Evolutionary conservation across 2,888 invertebrate species (phyloP).

Genomic region (Yponomeuta malinellus): DNA sequence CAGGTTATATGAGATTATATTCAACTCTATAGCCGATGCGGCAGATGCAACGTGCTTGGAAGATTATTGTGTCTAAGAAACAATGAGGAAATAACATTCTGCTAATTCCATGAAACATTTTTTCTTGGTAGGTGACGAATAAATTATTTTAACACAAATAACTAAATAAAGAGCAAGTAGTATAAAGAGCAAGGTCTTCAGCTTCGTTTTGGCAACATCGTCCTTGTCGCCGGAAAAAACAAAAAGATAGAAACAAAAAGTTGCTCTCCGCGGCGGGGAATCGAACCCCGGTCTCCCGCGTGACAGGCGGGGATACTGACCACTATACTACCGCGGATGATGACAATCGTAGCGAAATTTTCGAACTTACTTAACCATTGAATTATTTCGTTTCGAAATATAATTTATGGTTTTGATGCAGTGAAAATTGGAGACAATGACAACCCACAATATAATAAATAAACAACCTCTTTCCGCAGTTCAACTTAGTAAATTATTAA

Average conservation of each 20-base stretch:
- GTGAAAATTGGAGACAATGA: too few species aligned
- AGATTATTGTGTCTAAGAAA: too few species aligned
- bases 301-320: conserved; percentile 77
- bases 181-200: neutral
- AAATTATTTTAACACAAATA: neutral
- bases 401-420: neutral
- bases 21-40: too few species aligned
- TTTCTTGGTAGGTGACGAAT: neutral
- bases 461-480: too few species aligned
- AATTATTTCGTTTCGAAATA: neutral
- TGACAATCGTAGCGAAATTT: neutral
- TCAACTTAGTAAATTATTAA: too few species aligned
- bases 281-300: conserved; percentile 74
- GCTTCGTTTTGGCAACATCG: neutral
- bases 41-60: too few species aligned
- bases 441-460: neutral
- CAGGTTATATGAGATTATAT: too few species aligned
- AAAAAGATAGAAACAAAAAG: conserved; percentile 14
- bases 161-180: neutral
- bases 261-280: conserved; percentile 24
- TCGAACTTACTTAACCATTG: neutral
- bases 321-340: conserved; percentile 70
- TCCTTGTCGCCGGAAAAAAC: neutral
- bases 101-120: neutral
- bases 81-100: neutral